Evolutionary conservation across 2,113 vertebrate genomes (phyloP).

Genomic region (Brienomyrus longianalis): DNA sequence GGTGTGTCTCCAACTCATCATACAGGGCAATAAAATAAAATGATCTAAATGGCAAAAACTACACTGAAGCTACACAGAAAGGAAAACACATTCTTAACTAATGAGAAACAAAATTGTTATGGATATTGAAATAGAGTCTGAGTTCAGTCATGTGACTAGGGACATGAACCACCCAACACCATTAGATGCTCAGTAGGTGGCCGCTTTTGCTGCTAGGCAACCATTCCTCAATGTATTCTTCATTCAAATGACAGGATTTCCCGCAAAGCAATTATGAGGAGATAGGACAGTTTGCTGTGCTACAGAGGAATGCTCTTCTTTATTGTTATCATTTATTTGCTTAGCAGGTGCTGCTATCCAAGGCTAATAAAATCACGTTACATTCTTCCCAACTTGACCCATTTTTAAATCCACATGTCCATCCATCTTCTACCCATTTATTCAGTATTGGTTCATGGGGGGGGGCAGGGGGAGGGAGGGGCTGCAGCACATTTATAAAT

Average conservation of each 20-base stretch:
- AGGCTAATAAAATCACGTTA: not conserved
- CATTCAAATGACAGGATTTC: constrained; percentile 33
- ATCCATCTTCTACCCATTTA: not conserved
- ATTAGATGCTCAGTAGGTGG: constrained; percentile 15
- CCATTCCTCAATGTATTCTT: constrained; percentile 30
- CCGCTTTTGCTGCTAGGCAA: constrained; percentile 42
- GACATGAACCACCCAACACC: constrained; percentile 15
- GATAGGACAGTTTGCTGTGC: constrained; percentile 33
- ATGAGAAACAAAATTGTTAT: not conserved
- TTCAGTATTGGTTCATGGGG: not conserved
- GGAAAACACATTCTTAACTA: not conserved
- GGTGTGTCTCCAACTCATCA: constrained; percentile 15
- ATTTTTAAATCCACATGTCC: not conserved
- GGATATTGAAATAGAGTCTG: not conserved
- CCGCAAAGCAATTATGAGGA: constrained; percentile 45
- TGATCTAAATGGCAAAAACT: not conserved
- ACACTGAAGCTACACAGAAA: not conserved
- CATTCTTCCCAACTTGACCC: not conserved
- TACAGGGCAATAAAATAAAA: not conserved
- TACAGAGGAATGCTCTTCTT: constrained; percentile 32
- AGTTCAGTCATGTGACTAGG: not conserved
- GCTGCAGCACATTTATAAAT: not conserved
- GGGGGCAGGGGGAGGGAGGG: not conserved
- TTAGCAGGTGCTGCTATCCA: not conserved
- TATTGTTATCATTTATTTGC: not conserved